Evolutionary conservation across 2,113 vertebrate genomes (phyloP), one percentile per base, ranked within the genome.

Genomic region (Chaetodon trifascialis): DNA sequence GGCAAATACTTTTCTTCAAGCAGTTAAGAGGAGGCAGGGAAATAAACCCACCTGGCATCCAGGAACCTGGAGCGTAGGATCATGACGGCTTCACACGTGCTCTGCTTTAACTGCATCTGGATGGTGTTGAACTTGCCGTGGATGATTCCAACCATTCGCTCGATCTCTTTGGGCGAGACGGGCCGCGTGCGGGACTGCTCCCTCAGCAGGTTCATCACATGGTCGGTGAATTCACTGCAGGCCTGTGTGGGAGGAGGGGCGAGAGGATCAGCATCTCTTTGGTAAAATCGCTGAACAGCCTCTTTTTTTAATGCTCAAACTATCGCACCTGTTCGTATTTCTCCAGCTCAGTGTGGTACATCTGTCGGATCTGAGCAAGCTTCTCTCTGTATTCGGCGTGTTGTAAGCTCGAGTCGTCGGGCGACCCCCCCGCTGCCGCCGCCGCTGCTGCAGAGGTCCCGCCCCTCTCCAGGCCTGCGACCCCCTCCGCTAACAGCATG

Each of bases 41-140:
- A 71, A 17, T 17, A 73, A 25, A 58, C 80, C 4, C 7, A 91
- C 90, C 87, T 89, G 63, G 89, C 83, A 36, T 91, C 87, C 69
- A 91, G 77, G 80, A 89, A 84, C 17, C 15, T 51, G 51, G 90
- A 91, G 54, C 46, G 51, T 1, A 89, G 83, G 42, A 91, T 89
- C 87, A 89, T 89, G 71, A 91, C 78, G 7, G 85, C 87, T 64
- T 91, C 75, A 65, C 90, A 88, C 1, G 80, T 91, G 78, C 87
- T 91, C 68, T 87, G 85, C 73, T 91, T 91, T 1, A 87, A 59
- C 83, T 89, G 85, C 14, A 12, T 67, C 87, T 91, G 96, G 92
- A 97, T 96, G 85, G 95, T 92, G 83, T 90, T 95, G 93, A 97
- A 97, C 47, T 96, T 97, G 69, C 93, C 83, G 16, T 96, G 96